Evolutionary conservation across 1,140 invertebrate genomes (phyloP), one percentile per base, ranked within the genome.

Genomic region (Philotrypesis tridentata): DNA sequence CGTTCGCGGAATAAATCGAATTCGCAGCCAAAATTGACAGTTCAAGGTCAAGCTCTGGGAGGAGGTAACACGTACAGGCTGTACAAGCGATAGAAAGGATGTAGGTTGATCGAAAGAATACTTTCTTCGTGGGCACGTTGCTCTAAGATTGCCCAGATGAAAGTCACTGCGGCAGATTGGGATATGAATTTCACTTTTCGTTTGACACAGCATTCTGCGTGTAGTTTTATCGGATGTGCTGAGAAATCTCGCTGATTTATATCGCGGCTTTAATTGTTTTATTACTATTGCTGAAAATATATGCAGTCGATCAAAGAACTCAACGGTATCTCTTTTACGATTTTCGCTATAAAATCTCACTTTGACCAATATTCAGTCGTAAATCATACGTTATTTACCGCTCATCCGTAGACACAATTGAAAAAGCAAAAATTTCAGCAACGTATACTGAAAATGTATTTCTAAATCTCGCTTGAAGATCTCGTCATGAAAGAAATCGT

Each of bases 1-100:
- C 68, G 33, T 33, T 29, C n/a, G 23, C 27, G 29, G 55, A 63
- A 76, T 63, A 76, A 33, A 65, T 65, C 14, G 14, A n/a, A 73
- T 55, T 73, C 40, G 29, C 55, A 75, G 40, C 43, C 73, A 23
- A 76, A 78, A 79, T 79, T 71, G 77, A 61, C 77, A 79, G 77
- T 79, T 79, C 77, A 79, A 79, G 77, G 77, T 71, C 77, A 79
- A 40, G 11, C 9, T 61, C 1, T 25, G 43, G 0, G 9, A 25
- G 61, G 61, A 65, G 48, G 48, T 17, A 17, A 55, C 6, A 55
- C 17, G 48, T 55, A 55, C 48, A 6, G 14, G 48, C 3, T 55
- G 48, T 55, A n/a, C 6, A 55, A 6, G 21, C 48, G 48, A 55
- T 55, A 55, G 48, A 5, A 55, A 55, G 25, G 61, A 65, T 65